phyloP scores from a whole-genome alignment of 2,888 invertebrate genomes.

The Invenusta paracnida region DNA sequence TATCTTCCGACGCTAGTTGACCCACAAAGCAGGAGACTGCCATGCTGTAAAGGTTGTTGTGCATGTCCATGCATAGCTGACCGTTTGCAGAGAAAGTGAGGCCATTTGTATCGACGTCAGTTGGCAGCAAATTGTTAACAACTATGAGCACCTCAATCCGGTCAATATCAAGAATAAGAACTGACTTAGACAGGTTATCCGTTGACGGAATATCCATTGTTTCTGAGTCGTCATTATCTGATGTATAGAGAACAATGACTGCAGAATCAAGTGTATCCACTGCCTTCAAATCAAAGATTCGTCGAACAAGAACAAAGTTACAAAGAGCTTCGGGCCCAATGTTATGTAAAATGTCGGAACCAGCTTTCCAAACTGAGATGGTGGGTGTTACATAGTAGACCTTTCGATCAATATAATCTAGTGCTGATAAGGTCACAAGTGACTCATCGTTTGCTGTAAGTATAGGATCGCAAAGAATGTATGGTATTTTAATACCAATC shows the following conservation, averaged over 20 bases:
- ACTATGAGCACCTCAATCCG: constrained; percentile 52
- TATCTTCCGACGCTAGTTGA: constrained; percentile 48
- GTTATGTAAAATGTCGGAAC: constrained; percentile 47
- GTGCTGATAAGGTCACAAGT: constrained; percentile 54
- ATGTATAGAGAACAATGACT: constrained; percentile 51
- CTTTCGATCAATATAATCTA: constrained; percentile 49
- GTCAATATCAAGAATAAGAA: constrained; percentile 52
- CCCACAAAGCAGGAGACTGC: constrained; percentile 28
- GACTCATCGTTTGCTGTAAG: constrained; percentile 46
- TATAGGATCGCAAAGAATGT: constrained; percentile 33
- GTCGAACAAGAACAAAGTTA: constrained; percentile 50
- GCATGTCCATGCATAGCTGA: constrained; percentile 52
- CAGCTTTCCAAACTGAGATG: constrained; percentile 49
- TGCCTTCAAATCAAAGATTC: constrained; percentile 52
- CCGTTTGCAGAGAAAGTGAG: constrained; percentile 52
- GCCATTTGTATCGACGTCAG: constrained; percentile 45
- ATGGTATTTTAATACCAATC: constrained; percentile 29
- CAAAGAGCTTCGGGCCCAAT: constrained; percentile 53
- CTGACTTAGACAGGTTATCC: constrained; percentile 48
- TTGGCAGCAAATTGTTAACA: constrained; percentile 52
- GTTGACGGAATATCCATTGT: constrained; percentile 3
- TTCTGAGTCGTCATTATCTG: constrained; percentile 30
- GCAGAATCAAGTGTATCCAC: constrained; percentile 48
- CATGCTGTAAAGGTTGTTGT: constrained; percentile 32
- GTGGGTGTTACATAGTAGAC: constrained; percentile 52